These are phyloP conservation scores for Alcis repandata DNA, from an alignment of 2,888 invertebrate genomes.

Conservation along the genomic window DNA sequence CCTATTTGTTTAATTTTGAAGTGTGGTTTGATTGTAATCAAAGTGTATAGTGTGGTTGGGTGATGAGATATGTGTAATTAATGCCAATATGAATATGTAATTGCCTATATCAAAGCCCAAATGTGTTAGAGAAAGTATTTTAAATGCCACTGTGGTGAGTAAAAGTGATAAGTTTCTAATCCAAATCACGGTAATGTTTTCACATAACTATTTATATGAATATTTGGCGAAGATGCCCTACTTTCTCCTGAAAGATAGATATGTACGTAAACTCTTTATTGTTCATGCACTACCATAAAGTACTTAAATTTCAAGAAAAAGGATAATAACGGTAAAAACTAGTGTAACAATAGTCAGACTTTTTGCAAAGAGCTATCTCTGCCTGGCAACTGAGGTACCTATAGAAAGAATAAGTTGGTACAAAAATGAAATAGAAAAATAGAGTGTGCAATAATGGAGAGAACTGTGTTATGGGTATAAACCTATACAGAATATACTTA, in stretches of 20 bases:
- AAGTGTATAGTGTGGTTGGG: constrained; percentile 15
- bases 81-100: constrained; percentile 29
- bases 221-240: background rate
- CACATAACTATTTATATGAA: background rate
- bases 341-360: too few species aligned
- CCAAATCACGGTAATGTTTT: constrained; percentile 9
- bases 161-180: constrained; percentile 29
- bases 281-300: too few species aligned
- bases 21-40: constrained; percentile 31
- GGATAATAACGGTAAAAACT: too few species aligned
- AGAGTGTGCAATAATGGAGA: too few species aligned
- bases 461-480: too few species aligned
- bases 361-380: too few species aligned
- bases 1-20: constrained; percentile 34
- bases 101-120: constrained; percentile 21
- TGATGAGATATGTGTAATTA: constrained; percentile 29
- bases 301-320: too few species aligned
- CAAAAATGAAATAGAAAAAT: too few species aligned
- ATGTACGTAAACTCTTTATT: too few species aligned
- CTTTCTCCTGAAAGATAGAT: background rate
- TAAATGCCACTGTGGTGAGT: constrained; percentile 20
- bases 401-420: too few species aligned
- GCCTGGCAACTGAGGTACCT: too few species aligned
- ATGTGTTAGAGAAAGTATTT: constrained; percentile 35
- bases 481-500: too few species aligned